These are phyloP conservation scores for Equus quagga DNA, from an alignment of 2,113 vertebrate species.

Conservation along the genomic window DNA sequence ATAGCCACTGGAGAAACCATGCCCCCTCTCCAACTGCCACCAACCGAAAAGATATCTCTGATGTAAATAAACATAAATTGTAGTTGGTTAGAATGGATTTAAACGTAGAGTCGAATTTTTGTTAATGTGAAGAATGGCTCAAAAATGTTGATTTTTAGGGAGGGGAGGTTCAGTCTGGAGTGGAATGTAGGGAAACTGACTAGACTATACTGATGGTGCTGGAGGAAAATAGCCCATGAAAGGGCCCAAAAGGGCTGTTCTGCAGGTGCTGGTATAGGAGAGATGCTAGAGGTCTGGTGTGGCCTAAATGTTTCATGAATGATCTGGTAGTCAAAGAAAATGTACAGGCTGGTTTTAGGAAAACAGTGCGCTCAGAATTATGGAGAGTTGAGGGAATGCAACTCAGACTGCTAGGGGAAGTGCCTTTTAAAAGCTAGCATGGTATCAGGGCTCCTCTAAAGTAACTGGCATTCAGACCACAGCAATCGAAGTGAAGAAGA, in stretches of 20 bases:
- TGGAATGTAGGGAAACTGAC: neutral
- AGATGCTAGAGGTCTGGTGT: neutral
- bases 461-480: neutral
- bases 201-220: neutral
- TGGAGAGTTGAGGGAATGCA: neutral
- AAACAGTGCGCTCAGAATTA: neutral
- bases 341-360: neutral
- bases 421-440: neutral
- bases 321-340: neutral
- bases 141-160: neutral
- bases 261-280: neutral
- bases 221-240: neutral
- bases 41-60: neutral
- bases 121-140: neutral
- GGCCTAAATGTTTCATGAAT: neutral
- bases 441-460: neutral
- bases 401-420: neutral
- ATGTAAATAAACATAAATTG: neutral
- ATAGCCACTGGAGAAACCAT: neutral
- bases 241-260: neutral
- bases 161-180: neutral
- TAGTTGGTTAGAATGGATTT: neutral
- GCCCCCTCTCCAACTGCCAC: neutral
- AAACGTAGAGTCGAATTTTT: neutral
- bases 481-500: neutral